Conservation (phyloP, 2,797 vertebrate species). For the Columba guinea region DNA sequence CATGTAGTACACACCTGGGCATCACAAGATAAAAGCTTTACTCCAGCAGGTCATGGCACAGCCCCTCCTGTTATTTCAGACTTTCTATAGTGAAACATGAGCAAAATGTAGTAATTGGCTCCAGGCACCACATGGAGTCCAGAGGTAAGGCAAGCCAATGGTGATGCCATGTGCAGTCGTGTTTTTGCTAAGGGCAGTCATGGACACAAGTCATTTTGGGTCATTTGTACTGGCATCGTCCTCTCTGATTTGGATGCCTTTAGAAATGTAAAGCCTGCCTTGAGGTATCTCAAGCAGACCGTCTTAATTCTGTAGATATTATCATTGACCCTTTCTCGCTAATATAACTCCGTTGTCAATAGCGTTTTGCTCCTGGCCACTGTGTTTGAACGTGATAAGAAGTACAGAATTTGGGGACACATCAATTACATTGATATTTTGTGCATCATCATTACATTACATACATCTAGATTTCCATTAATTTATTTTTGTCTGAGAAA, state of each 20-base stretch:
- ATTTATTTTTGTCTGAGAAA: background rate
- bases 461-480: background rate
- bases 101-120: background rate
- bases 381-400: background rate
- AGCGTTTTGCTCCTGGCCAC: background rate
- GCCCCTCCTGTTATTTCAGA: background rate
- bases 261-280: background rate
- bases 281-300: background rate
- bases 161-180: background rate
- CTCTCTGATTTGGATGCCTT: background rate
- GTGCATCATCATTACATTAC: background rate
- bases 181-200: background rate
- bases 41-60: background rate
- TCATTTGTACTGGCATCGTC: background rate
- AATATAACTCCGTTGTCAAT: background rate
- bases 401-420: background rate
- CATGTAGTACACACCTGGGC: background rate
- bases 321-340: background rate
- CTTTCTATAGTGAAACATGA: background rate
- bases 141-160: background rate
- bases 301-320: background rate
- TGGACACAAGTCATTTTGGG: background rate
- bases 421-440: background rate
- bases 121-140: background rate
- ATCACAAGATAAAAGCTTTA: background rate